Base-by-base conservation (phyloP, 2,113 vertebrate species). In the Burhinus bistriatus region DNA sequence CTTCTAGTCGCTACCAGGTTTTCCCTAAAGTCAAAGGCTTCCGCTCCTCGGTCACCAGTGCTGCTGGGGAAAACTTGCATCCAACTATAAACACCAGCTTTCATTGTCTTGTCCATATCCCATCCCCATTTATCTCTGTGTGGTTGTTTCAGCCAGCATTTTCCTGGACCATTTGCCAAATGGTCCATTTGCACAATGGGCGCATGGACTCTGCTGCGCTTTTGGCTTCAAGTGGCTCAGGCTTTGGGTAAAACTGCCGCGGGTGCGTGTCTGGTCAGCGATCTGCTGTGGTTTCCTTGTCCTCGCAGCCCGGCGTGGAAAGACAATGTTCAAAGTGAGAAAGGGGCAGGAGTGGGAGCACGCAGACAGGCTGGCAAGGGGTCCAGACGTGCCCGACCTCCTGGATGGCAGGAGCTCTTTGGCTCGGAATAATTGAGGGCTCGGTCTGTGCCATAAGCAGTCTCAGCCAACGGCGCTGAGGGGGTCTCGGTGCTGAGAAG, bases 131-230 rank as follows among this genome's bases (percentile, higher is more conserved):
- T 52, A 80, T 78, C 12, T 15, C 77, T 27, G 11, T 26, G 47
- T 12, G 4, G 21, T 44, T 58, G 6, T 51, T 57, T 30, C 9
- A 36, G 22, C 2, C 57, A 57, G 47, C 8, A 2, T 62, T 94
- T 93, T 84, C 40, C 86, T 69, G 83, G 5, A 22, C 29, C 6
- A 0, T 81, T 80, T 75, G 55, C n/a, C 94, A 70, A 6, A 49
- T 8, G 18, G 36, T 9, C 70, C 15, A 1, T 64, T 38, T 83
- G 58, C 34, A 34, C 2, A 23, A 9, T 38, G 44, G 27, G 5
- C 22, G 16, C 29, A 1, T 30, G 49, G n/a, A 16, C 30, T 75
- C 29, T 4, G 6, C 34, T 29, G 47, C 0, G 0, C 44, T 62
- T 55, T 14, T 22, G 38, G 45, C 75, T 47, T 54, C 4, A 0